phyloP scores from a whole-genome alignment of 2,888 invertebrate genomes.

The Drosophila bunnanda region DNA sequence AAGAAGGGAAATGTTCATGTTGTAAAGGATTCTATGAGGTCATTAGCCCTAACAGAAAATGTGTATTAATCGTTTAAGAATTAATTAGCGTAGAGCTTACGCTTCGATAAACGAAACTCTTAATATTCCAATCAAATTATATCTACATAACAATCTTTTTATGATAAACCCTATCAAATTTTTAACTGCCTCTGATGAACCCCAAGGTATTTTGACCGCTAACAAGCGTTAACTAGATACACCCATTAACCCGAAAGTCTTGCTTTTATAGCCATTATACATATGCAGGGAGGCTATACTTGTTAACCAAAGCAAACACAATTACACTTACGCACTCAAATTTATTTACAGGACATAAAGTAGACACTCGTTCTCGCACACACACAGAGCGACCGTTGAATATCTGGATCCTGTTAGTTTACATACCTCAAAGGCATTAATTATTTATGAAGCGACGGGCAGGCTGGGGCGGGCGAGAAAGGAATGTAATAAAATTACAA shows the following conservation, averaged over 20 bases:
- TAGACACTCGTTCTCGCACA: constrained; percentile 46
- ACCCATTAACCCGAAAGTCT: constrained; percentile 31
- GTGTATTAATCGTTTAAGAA: not conserved
- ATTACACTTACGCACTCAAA: constrained; percentile 54
- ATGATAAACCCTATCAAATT: constrained; percentile 11
- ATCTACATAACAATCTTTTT: constrained; percentile 6
- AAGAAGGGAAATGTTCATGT: not conserved
- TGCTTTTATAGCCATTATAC: constrained; percentile 35
- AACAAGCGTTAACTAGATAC: constrained; percentile 31
- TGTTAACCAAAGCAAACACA: constrained; percentile 55
- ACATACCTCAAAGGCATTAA: constrained; percentile 67
- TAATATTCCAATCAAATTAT: constrained; percentile 27
- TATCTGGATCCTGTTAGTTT: constrained; percentile 45
- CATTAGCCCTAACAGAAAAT: no score
- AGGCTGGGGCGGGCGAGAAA: constrained; percentile 15
- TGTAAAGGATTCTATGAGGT: not conserved
- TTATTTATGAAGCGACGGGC: constrained; percentile 70
- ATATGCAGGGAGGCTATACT: constrained; percentile 24
- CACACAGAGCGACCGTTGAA: constrained; percentile 10
- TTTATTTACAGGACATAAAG: constrained; percentile 63
- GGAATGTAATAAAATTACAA: constrained; percentile 69
- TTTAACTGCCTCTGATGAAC: constrained; percentile 16
- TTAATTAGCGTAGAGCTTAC: constrained; percentile 2
- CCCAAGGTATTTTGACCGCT: constrained; percentile 18
- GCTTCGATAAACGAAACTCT: not conserved